Evolutionary conservation across 2,888 invertebrate species (phyloP), one percentile per base, ranked within the genome.

Genomic region (Cancer borealis): DNA sequence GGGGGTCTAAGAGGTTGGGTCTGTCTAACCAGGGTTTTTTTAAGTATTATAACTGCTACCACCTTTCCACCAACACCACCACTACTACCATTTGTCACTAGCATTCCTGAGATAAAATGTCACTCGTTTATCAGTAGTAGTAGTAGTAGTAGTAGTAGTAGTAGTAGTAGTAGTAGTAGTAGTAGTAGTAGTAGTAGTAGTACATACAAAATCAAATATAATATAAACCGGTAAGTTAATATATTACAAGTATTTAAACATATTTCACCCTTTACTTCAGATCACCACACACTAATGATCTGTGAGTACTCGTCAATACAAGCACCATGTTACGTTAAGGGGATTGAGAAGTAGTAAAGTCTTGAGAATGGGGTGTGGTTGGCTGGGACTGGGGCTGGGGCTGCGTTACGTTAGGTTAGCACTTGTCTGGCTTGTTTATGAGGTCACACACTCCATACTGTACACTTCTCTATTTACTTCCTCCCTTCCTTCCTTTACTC

Each of bases 101-200:
- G 39, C 84, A 84, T 84, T 14, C 39, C 30, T 84, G 84, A 87
- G 39, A 84, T 73, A 46, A 92, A 49, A 26, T 87, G n/a, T 47
- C 26, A 14, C 26, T 39, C 47, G 10, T 88, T 47, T 87, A 30
- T 14, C 39, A 39, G 39, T 14, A 12, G 84, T 30, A 79, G 30
- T 26, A 79, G 79, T 26, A 79, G 79, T 26, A 30, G 12, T 26
- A 79, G 79, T 46, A 45, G 84, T 47, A 45, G 92, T 26, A 45
- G 92, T 46, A 79, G 92, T 45, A 46, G 45, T 46, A 45, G 84
- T 14, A 45, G 84, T 73, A 46, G 84, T 12, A n/a, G 92, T 45
- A 39, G 92, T 8, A 54, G 92, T 79, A 30, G 39, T 46, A 79
- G 73, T 30, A 46, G 92, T 46, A 26, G n/a, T 46, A 47, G 87